Evolutionary conservation across 2,888 invertebrate genomes (phyloP).

Genomic region (Mesorhabditis belari): DNA sequence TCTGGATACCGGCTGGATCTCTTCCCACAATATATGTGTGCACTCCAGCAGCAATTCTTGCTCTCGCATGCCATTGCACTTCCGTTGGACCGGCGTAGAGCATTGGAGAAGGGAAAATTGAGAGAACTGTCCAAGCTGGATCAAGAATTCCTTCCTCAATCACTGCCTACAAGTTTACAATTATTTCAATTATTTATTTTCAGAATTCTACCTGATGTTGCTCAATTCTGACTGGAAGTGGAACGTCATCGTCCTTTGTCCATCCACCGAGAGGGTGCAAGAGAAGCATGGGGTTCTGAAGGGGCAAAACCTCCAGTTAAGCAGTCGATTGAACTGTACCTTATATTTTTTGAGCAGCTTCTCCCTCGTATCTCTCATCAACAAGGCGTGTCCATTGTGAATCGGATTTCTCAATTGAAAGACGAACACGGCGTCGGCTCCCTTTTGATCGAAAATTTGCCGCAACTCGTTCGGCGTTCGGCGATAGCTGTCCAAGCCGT

Average conservation of each 20-base stretch:
- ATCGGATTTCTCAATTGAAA: constrained; percentile 90
- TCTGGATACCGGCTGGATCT: constrained; percentile 94
- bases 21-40: constrained; percentile 98
- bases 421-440: constrained; percentile 93
- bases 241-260: constrained; percentile 78
- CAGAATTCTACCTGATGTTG: constrained; percentile 64
- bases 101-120: constrained; percentile 99
- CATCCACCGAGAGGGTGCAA: constrained; percentile 74
- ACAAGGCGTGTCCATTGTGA: constrained; percentile 93
- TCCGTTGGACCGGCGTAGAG: constrained; percentile 99
- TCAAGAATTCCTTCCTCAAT: constrained; percentile 65
- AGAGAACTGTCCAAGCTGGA: constrained; percentile 78
- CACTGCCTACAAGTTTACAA: constrained; percentile 58
- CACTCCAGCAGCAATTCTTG: constrained; percentile 89
- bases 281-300: constrained; percentile 82
- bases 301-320: constrained; percentile 61
- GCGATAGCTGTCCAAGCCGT: constrained; percentile 86
- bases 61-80: constrained; percentile 61
- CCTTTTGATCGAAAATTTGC: constrained; percentile 66
- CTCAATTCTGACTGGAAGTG: constrained; percentile 73
- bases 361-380: constrained; percentile 87
- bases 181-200: constrained; percentile 20
- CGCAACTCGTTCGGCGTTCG: constrained; percentile 87
- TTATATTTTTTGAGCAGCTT: constrained; percentile 75
- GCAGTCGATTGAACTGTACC: constrained; percentile 8